Base-by-base conservation (phyloP, 2,113 vertebrate genomes). In the Callorhinus ursinus region DNA sequence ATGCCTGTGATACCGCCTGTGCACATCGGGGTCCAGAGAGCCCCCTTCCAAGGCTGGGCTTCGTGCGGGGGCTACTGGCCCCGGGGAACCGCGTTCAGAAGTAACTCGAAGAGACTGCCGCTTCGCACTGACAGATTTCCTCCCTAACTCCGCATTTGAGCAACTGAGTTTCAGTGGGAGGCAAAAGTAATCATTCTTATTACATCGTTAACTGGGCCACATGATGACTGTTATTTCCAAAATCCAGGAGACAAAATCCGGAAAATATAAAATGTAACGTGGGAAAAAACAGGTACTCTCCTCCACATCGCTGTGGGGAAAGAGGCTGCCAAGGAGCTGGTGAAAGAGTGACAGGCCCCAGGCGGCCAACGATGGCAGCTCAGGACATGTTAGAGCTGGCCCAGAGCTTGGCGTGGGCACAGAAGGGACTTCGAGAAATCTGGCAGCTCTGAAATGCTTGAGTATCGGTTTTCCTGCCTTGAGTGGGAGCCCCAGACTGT, bases 351-450 rank as follows among this genome's bases (percentile, higher is more conserved):
- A 88, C 42, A 95, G 67, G 57, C 4, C 31, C 19, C 8, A 83
- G 49, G 36, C 0, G 4, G 59, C 31, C 42, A 53, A 69, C 55
- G 53, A 46, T 33, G 49, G 89, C 86, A 90, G 67, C 55, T 53
- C 33, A 63, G 69, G 51, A 46, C 72, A 65, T 0, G 0, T 18
- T 1, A 22, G 59, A 93, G 19, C 65, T 57, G 74, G 79, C 46
- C 14, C n/a, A 53, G 55, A 55, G 74, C 33, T 36, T 96, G 89
- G 92, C 14, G 1, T 31, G 26, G 21, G 51, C 49, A 49, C 42
- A 49, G 74, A 88, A 92, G 49, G 55, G 65, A 82, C 65, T 86
- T 63, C 12, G 3, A 93, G 80, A 67, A 76, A 96, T 42, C 46
- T 72, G 71, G 84, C 10, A 33, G 84, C 76, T 94, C 77, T 69